Evolutionary conservation across 2,888 invertebrate species (phyloP).

Genomic region (Heteromyza rotundicornis): DNA sequence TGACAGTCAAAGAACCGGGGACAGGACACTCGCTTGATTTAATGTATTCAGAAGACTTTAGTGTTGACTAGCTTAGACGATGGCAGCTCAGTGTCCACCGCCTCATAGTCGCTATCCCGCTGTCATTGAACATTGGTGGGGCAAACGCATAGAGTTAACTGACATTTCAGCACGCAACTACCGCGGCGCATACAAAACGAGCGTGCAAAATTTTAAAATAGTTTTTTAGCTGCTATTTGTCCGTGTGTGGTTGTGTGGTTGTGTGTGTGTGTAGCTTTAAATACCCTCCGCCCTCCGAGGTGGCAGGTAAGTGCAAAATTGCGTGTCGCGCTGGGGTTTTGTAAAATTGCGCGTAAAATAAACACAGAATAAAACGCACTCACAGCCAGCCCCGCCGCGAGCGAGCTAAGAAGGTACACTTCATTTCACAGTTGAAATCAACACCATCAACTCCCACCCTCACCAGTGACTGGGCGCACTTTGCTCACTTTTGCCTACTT

Average conservation of each 20-base stretch:
- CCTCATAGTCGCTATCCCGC: no score
- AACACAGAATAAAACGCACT: conserved; percentile 28
- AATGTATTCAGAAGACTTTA: no score
- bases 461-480: conserved; percentile 4
- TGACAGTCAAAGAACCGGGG: conserved; percentile 1
- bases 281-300: no score
- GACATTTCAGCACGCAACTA: conserved; percentile 22
- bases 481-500: conserved; percentile 6
- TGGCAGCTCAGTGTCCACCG: conserved; percentile 8
- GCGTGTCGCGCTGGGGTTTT: conserved; percentile 41
- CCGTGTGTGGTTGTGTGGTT: neutral
- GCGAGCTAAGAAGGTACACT: neutral
- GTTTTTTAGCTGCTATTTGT: no score
- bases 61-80: neutral
- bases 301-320: conserved; percentile 51
- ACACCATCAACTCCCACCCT: conserved; percentile 5
- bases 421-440: conserved; percentile 23
- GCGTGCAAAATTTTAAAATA: conserved; percentile 12
- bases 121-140: neutral
- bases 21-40: no score
- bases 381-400: neutral
- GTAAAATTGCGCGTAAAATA: conserved; percentile 57
- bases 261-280: conserved; percentile 34
- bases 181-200: conserved; percentile 9
- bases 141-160: conserved; percentile 6